These are phyloP conservation scores for Heliangelus exortis DNA, from an alignment of 2,797 vertebrate genomes.

Conservation along the genomic window DNA sequence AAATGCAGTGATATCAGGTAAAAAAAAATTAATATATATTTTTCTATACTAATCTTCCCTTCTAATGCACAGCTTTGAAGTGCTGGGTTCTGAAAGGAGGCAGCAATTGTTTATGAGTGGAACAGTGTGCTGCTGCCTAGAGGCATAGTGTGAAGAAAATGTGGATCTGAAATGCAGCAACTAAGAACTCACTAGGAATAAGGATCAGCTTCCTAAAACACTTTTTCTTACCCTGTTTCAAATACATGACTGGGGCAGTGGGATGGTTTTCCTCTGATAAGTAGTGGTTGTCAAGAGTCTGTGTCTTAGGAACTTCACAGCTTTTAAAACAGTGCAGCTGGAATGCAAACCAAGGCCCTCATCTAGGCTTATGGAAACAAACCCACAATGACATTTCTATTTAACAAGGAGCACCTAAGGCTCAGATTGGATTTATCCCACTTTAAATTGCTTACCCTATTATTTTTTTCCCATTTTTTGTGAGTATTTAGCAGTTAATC, in stretches of 20 bases:
- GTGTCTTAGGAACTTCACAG: background rate
- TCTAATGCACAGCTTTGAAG: background rate
- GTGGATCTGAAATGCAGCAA: background rate
- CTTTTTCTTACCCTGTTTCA: background rate
- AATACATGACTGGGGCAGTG: background rate
- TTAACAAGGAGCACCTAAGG: accelerated
- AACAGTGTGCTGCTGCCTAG: background rate
- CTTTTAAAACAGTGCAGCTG: background rate
- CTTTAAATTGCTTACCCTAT: background rate
- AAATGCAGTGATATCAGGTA: background rate
- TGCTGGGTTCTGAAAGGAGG: background rate
- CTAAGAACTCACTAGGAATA: background rate
- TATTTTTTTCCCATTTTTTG: background rate
- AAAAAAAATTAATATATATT: background rate
- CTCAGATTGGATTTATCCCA: background rate
- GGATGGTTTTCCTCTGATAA: background rate
- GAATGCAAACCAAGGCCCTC: background rate
- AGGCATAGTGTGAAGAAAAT: background rate
- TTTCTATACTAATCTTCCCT: background rate
- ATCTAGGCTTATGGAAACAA: background rate
- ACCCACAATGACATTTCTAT: background rate
- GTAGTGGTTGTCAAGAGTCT: background rate
- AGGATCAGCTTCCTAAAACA: background rate
- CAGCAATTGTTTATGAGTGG: background rate
- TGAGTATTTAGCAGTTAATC: background rate